phyloP scores from a whole-genome alignment of 2,113 vertebrate genomes.

The Numenius arquata region DNA sequence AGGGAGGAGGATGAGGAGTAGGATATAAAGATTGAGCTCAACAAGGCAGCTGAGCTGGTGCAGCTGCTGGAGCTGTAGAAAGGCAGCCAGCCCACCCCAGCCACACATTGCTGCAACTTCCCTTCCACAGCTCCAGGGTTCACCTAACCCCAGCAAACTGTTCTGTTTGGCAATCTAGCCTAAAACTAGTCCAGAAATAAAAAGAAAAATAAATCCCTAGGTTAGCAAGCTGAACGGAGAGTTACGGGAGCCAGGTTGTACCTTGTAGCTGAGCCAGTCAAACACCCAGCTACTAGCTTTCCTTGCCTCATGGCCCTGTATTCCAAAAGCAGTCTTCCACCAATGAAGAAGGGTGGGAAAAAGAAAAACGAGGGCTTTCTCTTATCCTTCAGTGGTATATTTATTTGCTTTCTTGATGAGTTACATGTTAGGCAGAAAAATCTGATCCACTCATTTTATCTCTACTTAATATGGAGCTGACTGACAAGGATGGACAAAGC shows the following conservation, averaged over 20 bases:
- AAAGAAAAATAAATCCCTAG: neutral
- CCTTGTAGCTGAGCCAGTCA: neutral
- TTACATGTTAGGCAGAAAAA: neutral
- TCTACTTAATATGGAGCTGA: neutral
- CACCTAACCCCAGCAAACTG: neutral
- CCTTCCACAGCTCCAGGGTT: neutral
- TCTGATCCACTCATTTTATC: neutral
- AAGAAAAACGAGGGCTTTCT: neutral
- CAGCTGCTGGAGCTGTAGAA: neutral
- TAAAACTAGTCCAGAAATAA: neutral
- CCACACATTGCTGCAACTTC: neutral
- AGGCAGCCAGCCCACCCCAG: neutral
- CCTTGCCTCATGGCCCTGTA: accelerated
- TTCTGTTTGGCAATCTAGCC: neutral
- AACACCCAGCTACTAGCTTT: neutral
- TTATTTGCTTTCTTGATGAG: neutral
- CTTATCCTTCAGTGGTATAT: neutral
- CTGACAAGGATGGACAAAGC: neutral
- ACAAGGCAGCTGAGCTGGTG: neutral
- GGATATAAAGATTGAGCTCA: neutral
- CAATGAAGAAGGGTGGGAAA: neutral
- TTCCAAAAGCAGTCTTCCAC: neutral
- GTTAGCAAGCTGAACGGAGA: neutral
- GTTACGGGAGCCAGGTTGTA: neutral
- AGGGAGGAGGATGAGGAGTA: neutral